Percentiles rank a stretch among this genome's conserved stretches.
Evolutionary conservation across 2,797 vertebrate species (phyloP).

Genomic region (Xiphorhynchus erythropygius): DNA sequence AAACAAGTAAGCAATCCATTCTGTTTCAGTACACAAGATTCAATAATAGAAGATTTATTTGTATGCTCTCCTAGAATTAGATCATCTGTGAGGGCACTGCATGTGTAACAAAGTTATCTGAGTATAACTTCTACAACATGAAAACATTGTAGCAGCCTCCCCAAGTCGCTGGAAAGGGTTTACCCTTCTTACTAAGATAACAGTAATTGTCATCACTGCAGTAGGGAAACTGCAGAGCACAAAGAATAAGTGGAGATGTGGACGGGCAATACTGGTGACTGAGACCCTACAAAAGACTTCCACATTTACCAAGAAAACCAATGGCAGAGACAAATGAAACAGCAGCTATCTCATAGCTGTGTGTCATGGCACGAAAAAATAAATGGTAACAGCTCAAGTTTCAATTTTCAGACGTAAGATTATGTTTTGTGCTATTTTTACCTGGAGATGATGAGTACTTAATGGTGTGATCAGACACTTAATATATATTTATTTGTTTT

Average conservation of each 20-base stretch:
- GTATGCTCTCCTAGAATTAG: background rate
- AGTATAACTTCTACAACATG: background rate
- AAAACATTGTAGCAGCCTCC: background rate
- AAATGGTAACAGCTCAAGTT: background rate
- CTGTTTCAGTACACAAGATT: background rate
- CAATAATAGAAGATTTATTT: background rate
- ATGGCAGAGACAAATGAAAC: background rate
- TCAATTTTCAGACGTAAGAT: background rate
- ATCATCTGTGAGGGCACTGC: background rate
- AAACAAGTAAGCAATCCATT: accelerated
- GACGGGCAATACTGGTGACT: background rate
- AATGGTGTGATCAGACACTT: background rate
- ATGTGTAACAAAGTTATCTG: background rate
- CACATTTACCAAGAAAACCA: background rate
- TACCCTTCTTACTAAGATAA: background rate
- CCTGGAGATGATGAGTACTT: background rate
- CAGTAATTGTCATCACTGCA: background rate
- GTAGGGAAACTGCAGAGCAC: background rate
- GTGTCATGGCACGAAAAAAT: background rate
- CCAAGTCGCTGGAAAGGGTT: background rate
- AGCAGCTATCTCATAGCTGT: background rate
- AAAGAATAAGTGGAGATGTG: accelerated
- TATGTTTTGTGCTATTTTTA: background rate
- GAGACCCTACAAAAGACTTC: background rate
- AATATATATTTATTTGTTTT: background rate